Conservation (phyloP, 2,888 invertebrate genomes). For the Drosophila anomelani region DNA sequence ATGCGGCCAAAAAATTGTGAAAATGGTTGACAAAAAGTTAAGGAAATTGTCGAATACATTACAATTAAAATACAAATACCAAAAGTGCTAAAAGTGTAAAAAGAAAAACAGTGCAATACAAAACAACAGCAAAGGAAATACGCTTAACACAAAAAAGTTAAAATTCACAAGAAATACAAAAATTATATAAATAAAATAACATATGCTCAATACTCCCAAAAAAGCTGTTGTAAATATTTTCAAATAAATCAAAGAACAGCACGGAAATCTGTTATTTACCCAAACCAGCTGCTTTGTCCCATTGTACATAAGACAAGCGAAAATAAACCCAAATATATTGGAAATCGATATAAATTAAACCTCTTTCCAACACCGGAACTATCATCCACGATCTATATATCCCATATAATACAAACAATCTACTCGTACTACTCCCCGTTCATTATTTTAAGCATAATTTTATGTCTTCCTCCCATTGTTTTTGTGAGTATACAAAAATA, state of each 20-base stretch:
- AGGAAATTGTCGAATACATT: conserved; percentile 47
- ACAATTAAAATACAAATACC: conserved; percentile 25
- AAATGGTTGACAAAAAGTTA: conserved; percentile 71
- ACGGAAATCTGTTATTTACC: conserved; percentile 25
- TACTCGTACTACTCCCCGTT: conserved; percentile 71
- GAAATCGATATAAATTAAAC: conserved; percentile 33
- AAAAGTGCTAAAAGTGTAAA: conserved; percentile 42
- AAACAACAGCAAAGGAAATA: conserved; percentile 67
- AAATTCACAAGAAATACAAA: conserved; percentile 56
- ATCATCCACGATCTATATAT: conserved; percentile 32
- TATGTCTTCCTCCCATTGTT: conserved; percentile 75
- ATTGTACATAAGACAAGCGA: conserved; percentile 61
- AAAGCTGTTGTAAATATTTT: conserved; percentile 82
- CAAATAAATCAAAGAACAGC: conserved; percentile 42
- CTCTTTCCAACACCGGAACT: conserved; percentile 38
- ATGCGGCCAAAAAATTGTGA: conserved; percentile 76
- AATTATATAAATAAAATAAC: conserved; percentile 21
- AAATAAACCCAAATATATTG: conserved; percentile 19
- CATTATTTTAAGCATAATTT: conserved; percentile 75
- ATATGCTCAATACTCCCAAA: conserved; percentile 43
- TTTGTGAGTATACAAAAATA: conserved; percentile 80
- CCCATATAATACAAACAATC: conserved; percentile 46
- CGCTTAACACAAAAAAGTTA: conserved; percentile 63
- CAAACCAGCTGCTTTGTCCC: conserved; percentile 46
- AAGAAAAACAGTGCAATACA: conserved; percentile 66